phyloP scores from a whole-genome alignment of 1,140 invertebrate species.

The Coenobita brevimanus region DNA sequence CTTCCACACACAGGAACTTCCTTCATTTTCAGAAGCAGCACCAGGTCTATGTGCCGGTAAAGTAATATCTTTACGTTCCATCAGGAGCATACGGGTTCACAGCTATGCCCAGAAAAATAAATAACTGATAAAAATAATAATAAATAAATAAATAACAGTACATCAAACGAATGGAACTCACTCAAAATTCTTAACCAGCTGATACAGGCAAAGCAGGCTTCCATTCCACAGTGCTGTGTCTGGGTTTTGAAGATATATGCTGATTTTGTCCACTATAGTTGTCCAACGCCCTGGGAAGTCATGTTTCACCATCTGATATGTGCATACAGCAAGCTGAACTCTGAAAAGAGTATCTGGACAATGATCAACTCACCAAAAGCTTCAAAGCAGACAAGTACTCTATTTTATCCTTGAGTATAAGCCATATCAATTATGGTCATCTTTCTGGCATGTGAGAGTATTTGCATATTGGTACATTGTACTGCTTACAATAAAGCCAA shows the following conservation, averaged over 20 bases:
- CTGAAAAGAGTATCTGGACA: constrained; percentile 74
- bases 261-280: constrained; percentile 95
- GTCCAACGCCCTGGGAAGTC: constrained; percentile 98
- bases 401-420: neutral
- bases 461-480: neutral
- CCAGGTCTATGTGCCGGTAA: too few relatives aligned
- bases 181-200: constrained; percentile 97
- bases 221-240: constrained; percentile 91
- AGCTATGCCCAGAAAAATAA: too few relatives aligned
- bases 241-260: constrained; percentile 85
- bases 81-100: too few relatives aligned
- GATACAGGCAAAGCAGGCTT: constrained; percentile 92
- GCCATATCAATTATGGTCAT: too few relatives aligned
- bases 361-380: neutral
- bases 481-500: too few relatives aligned
- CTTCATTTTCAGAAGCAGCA: too few relatives aligned
- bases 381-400: neutral
- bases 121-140: too few relatives aligned
- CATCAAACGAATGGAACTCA: constrained; percentile 73
- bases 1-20: too few relatives aligned
- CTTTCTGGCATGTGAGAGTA: neutral
- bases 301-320: constrained; percentile 91
- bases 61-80: too few relatives aligned
- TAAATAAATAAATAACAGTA: constrained; percentile 3
- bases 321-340: constrained; percentile 92